Percentiles rank a stretch among this genome's conserved stretches.
phyloP scores from a whole-genome alignment of 2,888 invertebrate genomes.

The Rapana venosa region DNA sequence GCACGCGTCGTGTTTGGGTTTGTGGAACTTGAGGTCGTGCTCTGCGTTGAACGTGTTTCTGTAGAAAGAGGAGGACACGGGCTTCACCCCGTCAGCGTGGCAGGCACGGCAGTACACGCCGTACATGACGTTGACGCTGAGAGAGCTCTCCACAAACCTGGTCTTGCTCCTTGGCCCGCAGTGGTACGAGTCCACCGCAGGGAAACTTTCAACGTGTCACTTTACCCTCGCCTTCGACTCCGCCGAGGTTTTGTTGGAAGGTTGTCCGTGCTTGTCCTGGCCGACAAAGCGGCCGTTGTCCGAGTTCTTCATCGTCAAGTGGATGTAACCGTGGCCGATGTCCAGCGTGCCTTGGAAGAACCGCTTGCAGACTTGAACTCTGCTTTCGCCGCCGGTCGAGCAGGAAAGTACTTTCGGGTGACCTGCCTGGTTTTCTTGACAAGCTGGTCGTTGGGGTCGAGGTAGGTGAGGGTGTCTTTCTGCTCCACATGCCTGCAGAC shows the following conservation, averaged over 20 bases:
- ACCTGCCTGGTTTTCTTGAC: neutral
- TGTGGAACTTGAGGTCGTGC: conserved; percentile 15
- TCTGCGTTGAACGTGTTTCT: conserved; percentile 10
- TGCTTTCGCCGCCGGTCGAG: neutral
- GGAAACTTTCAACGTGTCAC: neutral
- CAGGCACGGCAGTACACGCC: neutral
- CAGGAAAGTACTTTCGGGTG: neutral
- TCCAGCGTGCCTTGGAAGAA: neutral
- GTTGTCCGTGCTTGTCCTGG: conserved; percentile 1
- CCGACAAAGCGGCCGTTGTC: neutral
- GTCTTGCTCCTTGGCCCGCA: conserved; percentile 2
- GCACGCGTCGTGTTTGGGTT: conserved; percentile 19
- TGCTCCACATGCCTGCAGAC: conserved; percentile 26
- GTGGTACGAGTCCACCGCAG: neutral
- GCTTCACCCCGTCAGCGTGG: conserved; percentile 8
- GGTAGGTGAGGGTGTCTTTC: conserved; percentile 8
- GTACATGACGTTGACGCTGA: conserved; percentile 19
- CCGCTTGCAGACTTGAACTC: neutral
- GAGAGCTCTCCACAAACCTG: conserved; percentile 13
- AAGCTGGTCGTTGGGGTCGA: neutral
- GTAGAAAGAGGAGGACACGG: neutral
- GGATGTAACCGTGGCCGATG: conserved; percentile 5
- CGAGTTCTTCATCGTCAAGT: neutral
- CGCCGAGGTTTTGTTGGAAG: conserved; percentile 1
- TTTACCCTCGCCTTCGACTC: conserved; percentile 15